These are phyloP conservation scores for Streptopelia turtur DNA, from an alignment of 2,797 vertebrate genomes.

Conservation along the genomic window DNA sequence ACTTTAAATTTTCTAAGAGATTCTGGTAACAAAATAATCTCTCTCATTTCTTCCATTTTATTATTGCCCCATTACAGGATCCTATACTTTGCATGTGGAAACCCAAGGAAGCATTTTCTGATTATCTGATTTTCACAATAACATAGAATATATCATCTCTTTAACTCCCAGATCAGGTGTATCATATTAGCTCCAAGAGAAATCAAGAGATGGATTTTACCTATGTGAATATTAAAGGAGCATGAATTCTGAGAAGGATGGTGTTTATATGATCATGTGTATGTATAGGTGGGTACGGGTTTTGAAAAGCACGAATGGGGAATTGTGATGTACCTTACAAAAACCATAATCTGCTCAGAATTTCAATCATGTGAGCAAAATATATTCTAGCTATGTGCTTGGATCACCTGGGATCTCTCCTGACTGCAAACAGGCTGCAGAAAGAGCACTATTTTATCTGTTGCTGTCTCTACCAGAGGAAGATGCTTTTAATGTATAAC, in stretches of 20 bases:
- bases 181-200: background rate
- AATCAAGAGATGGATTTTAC: background rate
- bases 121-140: background rate
- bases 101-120: background rate
- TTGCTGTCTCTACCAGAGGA: background rate
- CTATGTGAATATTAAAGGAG: background rate
- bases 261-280: background rate
- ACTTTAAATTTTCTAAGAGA: background rate
- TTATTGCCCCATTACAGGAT: background rate
- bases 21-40: background rate
- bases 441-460: background rate
- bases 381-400: background rate
- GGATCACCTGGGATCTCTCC: background rate
- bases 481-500: background rate
- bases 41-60: background rate
- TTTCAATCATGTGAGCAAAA: background rate
- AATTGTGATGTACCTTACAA: background rate
- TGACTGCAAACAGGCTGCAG: background rate
- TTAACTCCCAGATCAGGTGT: background rate
- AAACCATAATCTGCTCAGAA: background rate
- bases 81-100: background rate
- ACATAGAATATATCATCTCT: background rate
- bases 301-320: background rate
- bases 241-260: background rate
- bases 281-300: rapidly evolving